Evolutionary conservation across 2,888 invertebrate species (phyloP).

Genomic region (Dascillus cervinus): DNA sequence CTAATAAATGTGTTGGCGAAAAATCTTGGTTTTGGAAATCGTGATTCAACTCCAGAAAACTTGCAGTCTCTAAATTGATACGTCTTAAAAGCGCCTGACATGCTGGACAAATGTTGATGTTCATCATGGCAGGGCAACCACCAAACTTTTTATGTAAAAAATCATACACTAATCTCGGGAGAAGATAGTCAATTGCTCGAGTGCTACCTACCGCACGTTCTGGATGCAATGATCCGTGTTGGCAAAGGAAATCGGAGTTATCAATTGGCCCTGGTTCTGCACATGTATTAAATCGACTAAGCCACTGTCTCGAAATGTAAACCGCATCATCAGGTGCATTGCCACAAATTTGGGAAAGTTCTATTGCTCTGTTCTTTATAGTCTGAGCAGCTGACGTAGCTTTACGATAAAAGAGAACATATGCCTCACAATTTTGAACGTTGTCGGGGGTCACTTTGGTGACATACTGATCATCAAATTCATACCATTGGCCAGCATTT

Average conservation of each 20-base stretch:
- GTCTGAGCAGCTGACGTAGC: constrained; percentile 25
- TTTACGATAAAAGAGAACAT: constrained; percentile 88
- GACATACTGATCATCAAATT: constrained; percentile 92
- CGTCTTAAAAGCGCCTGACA: constrained; percentile 58
- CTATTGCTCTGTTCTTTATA: constrained; percentile 39
- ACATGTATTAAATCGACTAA: constrained; percentile 87
- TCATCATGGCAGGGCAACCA: constrained; percentile 60
- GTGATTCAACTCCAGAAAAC: constrained; percentile 63
- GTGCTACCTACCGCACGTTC: constrained; percentile 60
- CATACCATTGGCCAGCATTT: constrained; percentile 83
- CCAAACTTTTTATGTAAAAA: constrained; percentile 59
- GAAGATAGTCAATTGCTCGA: constrained; percentile 57
- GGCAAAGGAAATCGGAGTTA: constrained; percentile 88
- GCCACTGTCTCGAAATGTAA: constrained; percentile 90
- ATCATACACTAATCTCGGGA: constrained; percentile 32
- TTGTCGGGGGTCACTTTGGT: constrained; percentile 69
- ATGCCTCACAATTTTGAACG: constrained; percentile 84
- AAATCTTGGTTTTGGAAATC: constrained; percentile 45
- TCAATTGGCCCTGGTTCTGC: constrained; percentile 96
- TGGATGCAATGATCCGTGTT: constrained; percentile 83
- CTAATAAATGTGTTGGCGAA: constrained; percentile 33
- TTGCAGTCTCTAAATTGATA: constrained; percentile 63
- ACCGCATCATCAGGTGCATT: constrained; percentile 56
- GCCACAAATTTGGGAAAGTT: constrained; percentile 29
- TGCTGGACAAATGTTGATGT: constrained; percentile 29